A percentile compares a stretch with the other conserved stretches of the same genome.
These are phyloP conservation scores for Pterophyllum scalare DNA, from an alignment of 2,113 vertebrate species.

Conservation along the genomic window DNA sequence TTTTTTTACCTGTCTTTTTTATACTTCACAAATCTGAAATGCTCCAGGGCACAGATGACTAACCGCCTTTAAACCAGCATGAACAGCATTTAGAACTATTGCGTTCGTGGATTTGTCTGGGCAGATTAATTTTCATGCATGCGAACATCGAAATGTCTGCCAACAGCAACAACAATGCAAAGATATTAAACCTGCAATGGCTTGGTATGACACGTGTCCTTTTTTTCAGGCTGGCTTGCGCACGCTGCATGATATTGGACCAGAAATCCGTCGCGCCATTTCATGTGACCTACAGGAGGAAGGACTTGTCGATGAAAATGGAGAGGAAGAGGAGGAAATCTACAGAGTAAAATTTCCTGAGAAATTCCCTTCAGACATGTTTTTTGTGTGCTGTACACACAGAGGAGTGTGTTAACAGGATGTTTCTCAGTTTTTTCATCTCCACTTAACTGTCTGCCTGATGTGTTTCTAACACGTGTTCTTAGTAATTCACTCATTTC, in stretches of 20 bases:
- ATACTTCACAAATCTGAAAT: not conserved
- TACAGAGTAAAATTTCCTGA: slow-evolving; percentile 89
- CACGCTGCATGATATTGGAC: slow-evolving; percentile 98
- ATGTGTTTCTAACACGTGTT: not conserved
- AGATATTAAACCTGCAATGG: not conserved
- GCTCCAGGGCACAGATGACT: not conserved
- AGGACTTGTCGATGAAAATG: slow-evolving; percentile 89
- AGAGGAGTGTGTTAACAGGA: not conserved
- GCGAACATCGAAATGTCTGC: not conserved
- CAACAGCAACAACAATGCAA: not conserved
- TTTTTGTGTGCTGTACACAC: not conserved
- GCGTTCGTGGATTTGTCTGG: not conserved
- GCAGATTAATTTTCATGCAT: not conserved
- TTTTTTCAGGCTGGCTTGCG: slow-evolving; percentile 94
- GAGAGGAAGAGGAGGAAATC: slow-evolving; percentile 92
- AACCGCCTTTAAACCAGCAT: not conserved
- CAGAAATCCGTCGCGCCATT: slow-evolving; percentile 97
- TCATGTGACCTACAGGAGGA: slow-evolving; percentile 99
- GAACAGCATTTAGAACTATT: not conserved
- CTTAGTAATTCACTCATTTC: not conserved
- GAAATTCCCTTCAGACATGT: not conserved
- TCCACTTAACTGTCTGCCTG: not conserved
- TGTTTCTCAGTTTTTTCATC: not conserved
- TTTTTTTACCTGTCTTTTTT: not conserved
- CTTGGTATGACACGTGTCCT: slow-evolving; percentile 45